Percentiles rank a stretch among this genome's conserved stretches.
phyloP scores from a whole-genome alignment of 2,113 vertebrate genomes.

The Neodontobutis hainanensis region DNA sequence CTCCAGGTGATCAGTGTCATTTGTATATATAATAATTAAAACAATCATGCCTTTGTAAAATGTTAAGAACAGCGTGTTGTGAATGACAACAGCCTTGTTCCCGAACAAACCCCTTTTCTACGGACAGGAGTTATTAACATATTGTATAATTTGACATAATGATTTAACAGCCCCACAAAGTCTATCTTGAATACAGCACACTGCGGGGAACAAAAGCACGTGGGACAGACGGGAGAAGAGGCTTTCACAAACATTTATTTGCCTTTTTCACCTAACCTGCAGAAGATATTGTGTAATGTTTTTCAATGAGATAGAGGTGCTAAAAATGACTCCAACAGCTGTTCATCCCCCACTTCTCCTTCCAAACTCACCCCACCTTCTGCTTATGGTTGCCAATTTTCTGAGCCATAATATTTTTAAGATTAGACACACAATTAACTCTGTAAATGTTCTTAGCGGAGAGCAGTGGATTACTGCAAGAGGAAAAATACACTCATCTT shows the following conservation, averaged over 20 bases:
- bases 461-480: conserved; percentile 36
- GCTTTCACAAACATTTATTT: conserved; percentile 36
- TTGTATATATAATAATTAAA: conserved; percentile 30
- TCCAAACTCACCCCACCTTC: conserved; percentile 43
- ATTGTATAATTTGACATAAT: conserved; percentile 55
- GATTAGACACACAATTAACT: conserved; percentile 71
- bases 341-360: conserved; percentile 37
- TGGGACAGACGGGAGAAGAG: conserved; percentile 26
- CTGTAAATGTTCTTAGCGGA: conserved; percentile 44
- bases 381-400: conserved; percentile 43
- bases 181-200: conserved; percentile 32
- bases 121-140: conserved; percentile 50
- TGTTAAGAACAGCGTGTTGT: conserved; percentile 20
- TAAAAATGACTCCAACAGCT: conserved; percentile 75
- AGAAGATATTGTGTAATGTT: conserved; percentile 64
- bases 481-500: conserved; percentile 58
- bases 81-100: conserved; percentile 27
- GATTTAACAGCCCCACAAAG: conserved; percentile 49
- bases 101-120: conserved; percentile 33
- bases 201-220: conserved; percentile 4
- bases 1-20: conserved; percentile 22
- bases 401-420: conserved; percentile 63
- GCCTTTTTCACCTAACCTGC: conserved; percentile 31
- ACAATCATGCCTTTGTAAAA: conserved; percentile 15
- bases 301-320: conserved; percentile 68